phyloP scores from a whole-genome alignment of 2,797 vertebrate genomes.

The Myripristis murdjan region DNA sequence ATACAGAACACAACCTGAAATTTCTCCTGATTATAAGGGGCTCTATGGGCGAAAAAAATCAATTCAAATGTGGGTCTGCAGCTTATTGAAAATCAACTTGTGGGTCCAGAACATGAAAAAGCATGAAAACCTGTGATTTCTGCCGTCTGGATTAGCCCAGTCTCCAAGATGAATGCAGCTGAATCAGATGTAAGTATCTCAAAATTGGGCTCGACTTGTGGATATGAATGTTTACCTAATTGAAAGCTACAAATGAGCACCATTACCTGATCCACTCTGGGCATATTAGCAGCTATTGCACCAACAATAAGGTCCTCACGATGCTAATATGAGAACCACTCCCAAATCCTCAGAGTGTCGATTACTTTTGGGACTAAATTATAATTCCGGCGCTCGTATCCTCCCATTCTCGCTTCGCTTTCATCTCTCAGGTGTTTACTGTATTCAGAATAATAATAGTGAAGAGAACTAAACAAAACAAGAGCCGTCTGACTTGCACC shows the following conservation, averaged over 20 bases:
- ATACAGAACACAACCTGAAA: no score
- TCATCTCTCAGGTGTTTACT: slow-evolving; percentile 36
- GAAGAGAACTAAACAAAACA: slow-evolving; percentile 17
- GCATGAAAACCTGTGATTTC: no score
- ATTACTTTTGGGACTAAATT: slow-evolving; percentile 31
- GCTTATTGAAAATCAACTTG: no score
- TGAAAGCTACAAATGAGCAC: slow-evolving; percentile 30
- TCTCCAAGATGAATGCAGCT: neutral
- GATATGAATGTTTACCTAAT: slow-evolving; percentile 16
- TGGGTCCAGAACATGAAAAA: no score
- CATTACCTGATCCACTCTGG: slow-evolving; percentile 13
- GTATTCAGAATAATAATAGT: slow-evolving; percentile 19
- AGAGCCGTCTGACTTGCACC: slow-evolving; percentile 33
- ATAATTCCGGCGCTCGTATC: slow-evolving; percentile 15
- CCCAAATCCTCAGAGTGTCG: slow-evolving; percentile 27
- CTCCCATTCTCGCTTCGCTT: slow-evolving; percentile 22
- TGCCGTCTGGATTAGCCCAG: neutral
- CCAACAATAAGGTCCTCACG: slow-evolving; percentile 14
- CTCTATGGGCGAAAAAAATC: no score
- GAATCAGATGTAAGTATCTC: neutral
- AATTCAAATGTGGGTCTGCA: no score
- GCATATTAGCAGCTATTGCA: slow-evolving; percentile 37
- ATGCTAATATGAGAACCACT: slow-evolving; percentile 19
- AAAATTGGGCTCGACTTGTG: neutral
- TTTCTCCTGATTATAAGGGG: no score